These are phyloP conservation scores for Hydropotes inermis DNA, from an alignment of 2,113 vertebrate genomes.

Conservation along the genomic window DNA sequence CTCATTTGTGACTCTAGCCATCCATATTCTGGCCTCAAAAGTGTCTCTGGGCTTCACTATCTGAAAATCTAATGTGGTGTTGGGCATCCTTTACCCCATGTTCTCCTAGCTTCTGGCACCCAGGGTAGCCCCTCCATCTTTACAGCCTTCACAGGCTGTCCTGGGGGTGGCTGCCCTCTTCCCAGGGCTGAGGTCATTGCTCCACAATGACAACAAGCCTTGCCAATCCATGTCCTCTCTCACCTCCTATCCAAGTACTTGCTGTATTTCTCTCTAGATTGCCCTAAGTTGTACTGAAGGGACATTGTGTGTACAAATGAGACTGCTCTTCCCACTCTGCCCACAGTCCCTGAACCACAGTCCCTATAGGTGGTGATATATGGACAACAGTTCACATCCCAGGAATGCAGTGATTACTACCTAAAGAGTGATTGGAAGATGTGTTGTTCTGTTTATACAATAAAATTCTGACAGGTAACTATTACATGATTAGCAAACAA, in stretches of 20 bases:
- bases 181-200: not conserved
- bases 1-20: not conserved
- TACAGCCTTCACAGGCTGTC: not conserved
- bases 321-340: not conserved
- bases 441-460: not conserved
- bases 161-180: not conserved
- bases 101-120: not conserved
- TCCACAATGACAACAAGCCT: not conserved
- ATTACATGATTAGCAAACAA: not conserved
- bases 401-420: not conserved
- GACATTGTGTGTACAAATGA: not conserved
- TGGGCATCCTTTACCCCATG: too few relatives aligned
- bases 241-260: not conserved
- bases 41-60: not conserved
- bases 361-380: fast-evolving
- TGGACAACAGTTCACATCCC: not conserved
- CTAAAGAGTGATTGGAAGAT: not conserved
- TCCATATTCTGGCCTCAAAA: not conserved
- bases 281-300: not conserved
- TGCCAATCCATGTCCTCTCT: not conserved
- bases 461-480: not conserved
- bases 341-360: not conserved
- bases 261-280: not conserved
- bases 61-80: not conserved
- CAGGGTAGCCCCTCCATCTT: not conserved